phyloP scores from a whole-genome alignment of 2,113 vertebrate species.

The Percopsis transmontana region DNA sequence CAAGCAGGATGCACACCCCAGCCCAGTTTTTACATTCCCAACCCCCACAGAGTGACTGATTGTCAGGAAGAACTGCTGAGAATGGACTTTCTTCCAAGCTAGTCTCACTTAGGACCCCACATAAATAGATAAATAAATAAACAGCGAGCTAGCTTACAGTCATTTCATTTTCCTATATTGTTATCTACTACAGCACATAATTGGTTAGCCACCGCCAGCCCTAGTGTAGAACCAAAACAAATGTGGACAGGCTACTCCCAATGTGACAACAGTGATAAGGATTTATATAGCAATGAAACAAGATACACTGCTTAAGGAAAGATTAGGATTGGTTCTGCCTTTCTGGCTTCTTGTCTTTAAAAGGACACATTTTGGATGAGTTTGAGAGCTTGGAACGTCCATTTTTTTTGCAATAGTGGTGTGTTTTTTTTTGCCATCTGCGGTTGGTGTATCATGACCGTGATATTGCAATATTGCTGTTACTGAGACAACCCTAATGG shows the following conservation, averaged over 20 bases:
- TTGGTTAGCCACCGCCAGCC: background rate
- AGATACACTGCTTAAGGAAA: too few relatives aligned
- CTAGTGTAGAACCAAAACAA: background rate
- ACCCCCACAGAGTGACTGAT: background rate
- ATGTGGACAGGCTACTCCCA: background rate
- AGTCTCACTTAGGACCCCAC: conserved; percentile 4
- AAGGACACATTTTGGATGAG: too few relatives aligned
- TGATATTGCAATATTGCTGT: too few relatives aligned
- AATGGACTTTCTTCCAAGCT: conserved; percentile 16
- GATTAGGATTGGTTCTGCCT: too few relatives aligned
- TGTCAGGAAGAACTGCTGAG: conserved; percentile 19
- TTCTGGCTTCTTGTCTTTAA: too few relatives aligned
- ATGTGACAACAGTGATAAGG: background rate
- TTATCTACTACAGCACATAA: background rate
- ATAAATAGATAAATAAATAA: conserved; percentile 6
- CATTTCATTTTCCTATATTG: too few relatives aligned
- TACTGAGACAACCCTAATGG: too few relatives aligned
- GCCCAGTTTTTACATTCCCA: conserved; percentile 30
- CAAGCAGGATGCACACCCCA: conserved; percentile 13
- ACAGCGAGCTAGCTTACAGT: conserved; percentile 2
- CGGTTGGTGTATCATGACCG: too few relatives aligned
- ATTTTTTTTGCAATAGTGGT: too few relatives aligned
- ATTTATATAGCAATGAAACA: background rate
- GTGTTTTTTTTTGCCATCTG: too few relatives aligned
- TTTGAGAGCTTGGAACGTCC: too few relatives aligned